Evolutionary conservation across 1,140 invertebrate species (phyloP).

Genomic region (Gryllus bimaculatus): DNA sequence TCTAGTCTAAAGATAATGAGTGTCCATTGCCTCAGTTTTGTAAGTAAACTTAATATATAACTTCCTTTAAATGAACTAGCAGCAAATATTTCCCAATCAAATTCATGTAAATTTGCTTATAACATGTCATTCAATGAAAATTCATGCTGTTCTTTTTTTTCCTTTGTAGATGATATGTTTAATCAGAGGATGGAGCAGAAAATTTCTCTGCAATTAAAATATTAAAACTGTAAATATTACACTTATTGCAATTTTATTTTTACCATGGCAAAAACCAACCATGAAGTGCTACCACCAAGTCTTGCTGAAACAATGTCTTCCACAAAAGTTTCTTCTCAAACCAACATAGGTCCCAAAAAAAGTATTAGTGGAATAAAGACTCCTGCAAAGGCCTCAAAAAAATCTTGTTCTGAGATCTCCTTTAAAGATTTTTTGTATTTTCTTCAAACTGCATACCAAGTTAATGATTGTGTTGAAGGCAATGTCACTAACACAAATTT

Average conservation of each 20-base stretch:
- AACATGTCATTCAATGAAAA: neutral
- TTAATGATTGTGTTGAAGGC: constrained; percentile 27
- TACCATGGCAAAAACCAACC: neutral
- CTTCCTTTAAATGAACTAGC: neutral
- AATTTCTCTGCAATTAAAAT: neutral
- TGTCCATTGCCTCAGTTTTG: neutral
- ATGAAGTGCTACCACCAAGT: neutral
- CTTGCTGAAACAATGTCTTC: neutral
- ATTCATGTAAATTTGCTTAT: neutral
- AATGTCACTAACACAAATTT: neutral
- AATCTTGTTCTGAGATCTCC: constrained; percentile 41
- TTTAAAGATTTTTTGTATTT: constrained; percentile 62
- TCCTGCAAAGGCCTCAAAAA: constrained; percentile 28
- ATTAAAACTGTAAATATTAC: neutral
- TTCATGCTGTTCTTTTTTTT: neutral
- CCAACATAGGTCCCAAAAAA: neutral
- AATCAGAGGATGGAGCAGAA: neutral
- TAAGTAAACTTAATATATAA: neutral
- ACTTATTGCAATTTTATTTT: neutral
- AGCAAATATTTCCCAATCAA: neutral
- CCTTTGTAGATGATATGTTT: neutral
- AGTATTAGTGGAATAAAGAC: neutral
- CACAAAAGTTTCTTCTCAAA: neutral
- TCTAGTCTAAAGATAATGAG: neutral
- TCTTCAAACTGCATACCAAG: constrained; percentile 58